Evolutionary conservation across 2,113 vertebrate genomes (phyloP).

Genomic region (Poeciliopsis turrubarensis): DNA sequence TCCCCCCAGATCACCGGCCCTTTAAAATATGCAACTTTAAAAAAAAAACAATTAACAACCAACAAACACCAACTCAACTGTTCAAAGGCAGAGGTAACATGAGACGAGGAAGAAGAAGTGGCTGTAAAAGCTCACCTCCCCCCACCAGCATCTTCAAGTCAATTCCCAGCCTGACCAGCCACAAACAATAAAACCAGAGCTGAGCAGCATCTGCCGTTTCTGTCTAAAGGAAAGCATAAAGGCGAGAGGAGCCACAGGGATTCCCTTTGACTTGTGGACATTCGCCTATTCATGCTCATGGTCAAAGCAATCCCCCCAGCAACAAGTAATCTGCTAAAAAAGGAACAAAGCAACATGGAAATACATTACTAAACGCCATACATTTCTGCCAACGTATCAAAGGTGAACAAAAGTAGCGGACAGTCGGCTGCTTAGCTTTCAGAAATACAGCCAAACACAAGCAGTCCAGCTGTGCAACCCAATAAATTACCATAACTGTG

Average conservation of each 20-base stretch:
- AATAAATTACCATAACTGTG: conserved; percentile 30
- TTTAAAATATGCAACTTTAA: conserved; percentile 59
- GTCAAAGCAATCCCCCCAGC: conserved; percentile 27
- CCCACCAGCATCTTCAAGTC: conserved; percentile 54
- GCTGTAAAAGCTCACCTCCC: conserved; percentile 52
- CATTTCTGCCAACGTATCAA: neutral
- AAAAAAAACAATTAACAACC: conserved; percentile 57
- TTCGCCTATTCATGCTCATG: conserved; percentile 34
- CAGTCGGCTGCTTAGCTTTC: neutral
- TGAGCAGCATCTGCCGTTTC: conserved; percentile 73
- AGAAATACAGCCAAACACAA: neutral
- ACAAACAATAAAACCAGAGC: conserved; percentile 66
- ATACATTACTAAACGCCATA: neutral
- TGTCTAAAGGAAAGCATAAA: conserved; percentile 57
- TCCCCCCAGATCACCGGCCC: conserved; percentile 67
- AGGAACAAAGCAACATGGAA: neutral
- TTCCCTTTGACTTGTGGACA: conserved; percentile 63
- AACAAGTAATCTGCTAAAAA: neutral
- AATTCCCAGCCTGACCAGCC: conserved; percentile 50
- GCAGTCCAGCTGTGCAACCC: conserved; percentile 15
- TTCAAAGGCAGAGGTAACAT: conserved; percentile 33
- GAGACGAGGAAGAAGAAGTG: conserved; percentile 23
- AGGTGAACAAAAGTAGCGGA: neutral
- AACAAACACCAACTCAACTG: conserved; percentile 47
- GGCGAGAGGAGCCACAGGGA: conserved; percentile 47